Evolutionary conservation across 2,797 vertebrate species (phyloP), one percentile per base, ranked within the genome.

Genomic region (Halcyon badia): DNA sequence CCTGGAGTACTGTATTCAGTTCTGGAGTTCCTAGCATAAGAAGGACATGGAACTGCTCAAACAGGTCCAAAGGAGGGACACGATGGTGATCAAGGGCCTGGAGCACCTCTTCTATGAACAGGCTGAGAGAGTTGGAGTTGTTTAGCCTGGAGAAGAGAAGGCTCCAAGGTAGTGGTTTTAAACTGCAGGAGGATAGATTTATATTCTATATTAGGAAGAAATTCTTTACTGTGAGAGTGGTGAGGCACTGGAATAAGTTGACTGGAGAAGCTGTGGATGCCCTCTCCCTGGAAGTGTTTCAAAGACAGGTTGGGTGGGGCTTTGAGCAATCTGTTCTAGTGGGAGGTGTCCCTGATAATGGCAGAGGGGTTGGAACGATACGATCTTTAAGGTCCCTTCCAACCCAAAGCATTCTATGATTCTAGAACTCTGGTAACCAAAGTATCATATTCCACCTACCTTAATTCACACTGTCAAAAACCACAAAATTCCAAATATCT

Each of bases 161-260:
- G 6, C 35, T 83, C 49, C 1, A 0, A 3, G 31, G 1, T 1
- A 66, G 33, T 3, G 3, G 6, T 26, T 68, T 51, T 26, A 56
- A 75, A 14, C 16, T 42, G 37, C 21, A 82, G 41, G 33, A 73
- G 5, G 5, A 10, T 31, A 69, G 11, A 33, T 84, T 60, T 60
- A 56, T 14, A 15, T 78, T 37, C 30, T 37, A 26, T 44, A 33
- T 44, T 14, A 15, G 26, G 37, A 83, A 42, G 14, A 71, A 80
- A 41, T 46, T 54, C 10, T 62, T 62, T 6, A 30, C 18, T 26
- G 17, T 58, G 11, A 65, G 17, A 5, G 7, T 41, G 35, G 31
- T 57, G 75, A 71, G 25, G 2, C 58, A 65, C 42, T 42, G 28
- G 28, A 37, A 52, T 11, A 61, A 4, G 44, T n/a, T 44, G 8